phyloP scores from a whole-genome alignment of 2,113 vertebrate species.

The Pontoporia blainvillei region DNA sequence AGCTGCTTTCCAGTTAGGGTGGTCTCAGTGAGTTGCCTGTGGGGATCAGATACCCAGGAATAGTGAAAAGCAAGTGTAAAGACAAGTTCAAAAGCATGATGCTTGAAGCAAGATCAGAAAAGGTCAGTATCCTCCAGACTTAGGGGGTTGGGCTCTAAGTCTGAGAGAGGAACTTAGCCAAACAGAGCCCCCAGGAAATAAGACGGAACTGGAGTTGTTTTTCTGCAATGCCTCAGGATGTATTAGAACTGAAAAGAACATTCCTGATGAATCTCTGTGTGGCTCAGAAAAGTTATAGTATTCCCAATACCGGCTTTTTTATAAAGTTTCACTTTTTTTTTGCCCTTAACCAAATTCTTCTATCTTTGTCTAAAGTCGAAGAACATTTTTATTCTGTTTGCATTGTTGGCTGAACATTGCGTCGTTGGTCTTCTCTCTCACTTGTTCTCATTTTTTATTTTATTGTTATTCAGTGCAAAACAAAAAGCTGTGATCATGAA shows the following conservation, averaged over 20 bases:
- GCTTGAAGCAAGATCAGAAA: not conserved
- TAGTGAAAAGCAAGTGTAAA: not conserved
- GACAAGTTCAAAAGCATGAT: not conserved
- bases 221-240: not conserved
- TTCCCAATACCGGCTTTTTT: slow-evolving; percentile 1
- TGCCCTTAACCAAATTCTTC: slow-evolving; percentile 37
- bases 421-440: slow-evolving; percentile 28
- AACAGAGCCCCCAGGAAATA: not conserved
- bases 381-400: slow-evolving; percentile 66
- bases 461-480: slow-evolving; percentile 62
- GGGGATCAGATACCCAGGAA: not conserved
- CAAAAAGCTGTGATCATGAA: slow-evolving; percentile 54
- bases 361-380: slow-evolving; percentile 48
- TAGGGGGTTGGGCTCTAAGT: not conserved
- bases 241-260: not conserved
- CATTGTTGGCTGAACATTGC: slow-evolving; percentile 46
- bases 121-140: not conserved
- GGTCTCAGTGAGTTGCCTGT: not conserved
- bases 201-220: not conserved
- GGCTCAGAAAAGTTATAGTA: not conserved
- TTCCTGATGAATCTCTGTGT: not conserved
- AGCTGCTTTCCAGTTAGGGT: no score
- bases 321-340: not conserved
- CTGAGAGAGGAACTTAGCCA: not conserved
- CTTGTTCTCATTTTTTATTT: slow-evolving; percentile 56